These are phyloP conservation scores for Drosophila nr. perissopoda DNA, from an alignment of 2,888 invertebrate species.

Conservation along the genomic window DNA sequence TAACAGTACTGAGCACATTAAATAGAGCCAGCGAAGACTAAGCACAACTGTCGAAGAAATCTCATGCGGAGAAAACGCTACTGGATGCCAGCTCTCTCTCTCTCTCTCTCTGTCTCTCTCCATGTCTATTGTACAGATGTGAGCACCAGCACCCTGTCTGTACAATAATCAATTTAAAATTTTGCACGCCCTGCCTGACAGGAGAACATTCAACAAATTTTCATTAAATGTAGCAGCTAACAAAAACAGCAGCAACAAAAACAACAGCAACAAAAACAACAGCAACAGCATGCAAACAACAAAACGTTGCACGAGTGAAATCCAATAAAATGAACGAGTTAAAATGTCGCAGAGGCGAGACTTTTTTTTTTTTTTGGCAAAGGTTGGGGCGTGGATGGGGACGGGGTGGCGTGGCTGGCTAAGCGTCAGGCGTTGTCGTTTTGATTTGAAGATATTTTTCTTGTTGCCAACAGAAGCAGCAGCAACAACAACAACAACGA, in stretches of 20 bases:
- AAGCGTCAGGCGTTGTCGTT: conserved; percentile 41
- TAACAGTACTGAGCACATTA: conserved; percentile 55
- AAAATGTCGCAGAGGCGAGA: conserved; percentile 49
- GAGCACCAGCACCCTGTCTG: conserved; percentile 19
- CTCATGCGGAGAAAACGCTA: conserved; percentile 30
- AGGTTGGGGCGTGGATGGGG: not conserved
- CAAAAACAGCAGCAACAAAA: conserved; percentile 24
- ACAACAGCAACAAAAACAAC: conserved; percentile 13
- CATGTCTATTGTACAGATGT: not conserved
- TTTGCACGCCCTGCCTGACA: conserved; percentile 63
- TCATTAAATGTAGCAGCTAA: conserved; percentile 61
- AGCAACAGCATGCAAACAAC: conserved; percentile 4
- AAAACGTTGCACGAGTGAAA: conserved; percentile 38
- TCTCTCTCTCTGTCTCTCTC: not conserved
- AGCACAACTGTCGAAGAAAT: conserved; percentile 11
- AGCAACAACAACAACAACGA: conserved; percentile 36
- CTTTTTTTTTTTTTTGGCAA: conserved; percentile 8
- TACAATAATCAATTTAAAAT: conserved; percentile 71
- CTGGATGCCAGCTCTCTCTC: conserved; percentile 20
- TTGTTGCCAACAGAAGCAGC: conserved; percentile 24
- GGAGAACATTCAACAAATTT: conserved; percentile 61
- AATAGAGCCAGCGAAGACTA: conserved; percentile 21
- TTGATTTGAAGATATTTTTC: conserved; percentile 71
- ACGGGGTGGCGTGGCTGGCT: conserved; percentile 22
- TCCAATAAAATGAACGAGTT: conserved; percentile 69